Percentiles rank a stretch among this genome's conserved stretches.
phyloP scores from a whole-genome alignment of 2,113 vertebrate genomes.

The Cranoglanis bouderius region DNA sequence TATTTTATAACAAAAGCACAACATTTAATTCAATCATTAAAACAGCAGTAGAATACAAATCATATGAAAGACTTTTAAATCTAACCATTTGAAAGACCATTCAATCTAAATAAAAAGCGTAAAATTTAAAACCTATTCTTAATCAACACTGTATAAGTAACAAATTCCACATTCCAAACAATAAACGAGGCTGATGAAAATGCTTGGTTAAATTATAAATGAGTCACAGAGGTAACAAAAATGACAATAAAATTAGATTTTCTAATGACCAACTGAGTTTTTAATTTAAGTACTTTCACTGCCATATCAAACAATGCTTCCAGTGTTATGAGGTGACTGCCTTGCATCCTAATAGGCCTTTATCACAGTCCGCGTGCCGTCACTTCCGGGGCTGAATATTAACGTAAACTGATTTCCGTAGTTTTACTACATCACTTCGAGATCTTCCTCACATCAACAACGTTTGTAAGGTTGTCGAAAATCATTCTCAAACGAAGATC shows the following conservation, averaged over 20 bases:
- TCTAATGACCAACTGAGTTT: neutral
- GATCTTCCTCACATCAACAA: too few species aligned
- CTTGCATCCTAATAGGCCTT: neutral
- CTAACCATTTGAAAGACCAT: too few species aligned
- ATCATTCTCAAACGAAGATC: too few species aligned
- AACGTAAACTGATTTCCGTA: too few species aligned
- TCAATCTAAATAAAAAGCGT: slow-evolving; percentile 2
- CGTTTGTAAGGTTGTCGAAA: too few species aligned
- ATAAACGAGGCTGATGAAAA: neutral
- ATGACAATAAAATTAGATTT: neutral
- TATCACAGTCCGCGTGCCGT: too few species aligned
- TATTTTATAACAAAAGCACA: neutral
- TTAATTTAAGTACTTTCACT: neutral
- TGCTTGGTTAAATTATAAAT: neutral
- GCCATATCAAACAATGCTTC: neutral
- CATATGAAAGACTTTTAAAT: neutral
- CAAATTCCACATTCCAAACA: neutral
- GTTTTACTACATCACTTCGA: too few species aligned
- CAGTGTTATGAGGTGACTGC: neutral
- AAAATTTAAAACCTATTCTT: neutral
- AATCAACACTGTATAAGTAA: neutral
- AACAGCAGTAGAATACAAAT: neutral
- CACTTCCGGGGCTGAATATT: too few species aligned
- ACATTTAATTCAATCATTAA: neutral
- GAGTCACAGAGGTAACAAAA: neutral